Conservation (phyloP, 2,113 vertebrate genomes). For the Mastomys coucha region DNA sequence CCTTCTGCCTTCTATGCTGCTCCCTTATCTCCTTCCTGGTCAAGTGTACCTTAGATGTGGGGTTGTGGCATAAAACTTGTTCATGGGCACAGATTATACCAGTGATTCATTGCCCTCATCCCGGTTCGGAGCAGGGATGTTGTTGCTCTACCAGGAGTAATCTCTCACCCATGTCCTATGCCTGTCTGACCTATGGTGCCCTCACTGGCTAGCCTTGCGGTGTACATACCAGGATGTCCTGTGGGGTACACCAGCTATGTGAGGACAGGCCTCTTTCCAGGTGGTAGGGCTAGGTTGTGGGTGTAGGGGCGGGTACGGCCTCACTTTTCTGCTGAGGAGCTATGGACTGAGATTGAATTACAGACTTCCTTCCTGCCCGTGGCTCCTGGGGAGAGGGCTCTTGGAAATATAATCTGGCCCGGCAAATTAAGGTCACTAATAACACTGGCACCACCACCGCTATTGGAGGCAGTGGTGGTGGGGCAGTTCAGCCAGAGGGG, state of each 20-base stretch:
- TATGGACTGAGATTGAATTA: conserved; percentile 75
- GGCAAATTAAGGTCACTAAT: conserved; percentile 73
- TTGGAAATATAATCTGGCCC: conserved; percentile 73
- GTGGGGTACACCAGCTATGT: not conserved
- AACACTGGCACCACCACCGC: not conserved
- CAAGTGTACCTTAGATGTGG: not conserved
- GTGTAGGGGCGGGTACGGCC: conserved; percentile 17
- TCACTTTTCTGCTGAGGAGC: conserved; percentile 64
- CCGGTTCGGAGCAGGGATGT: conserved; percentile 2
- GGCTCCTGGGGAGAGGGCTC: conserved; percentile 76
- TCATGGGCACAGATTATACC: not conserved
- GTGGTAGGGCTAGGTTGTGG: not conserved
- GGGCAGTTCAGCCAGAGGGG: not conserved
- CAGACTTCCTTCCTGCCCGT: conserved; percentile 81
- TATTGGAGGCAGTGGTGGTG: not conserved
- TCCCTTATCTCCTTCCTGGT: not conserved
- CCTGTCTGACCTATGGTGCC: not conserved
- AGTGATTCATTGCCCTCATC: conserved; percentile 20
- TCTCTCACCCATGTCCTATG: not conserved
- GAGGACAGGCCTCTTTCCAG: not conserved
- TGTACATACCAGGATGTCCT: not conserved
- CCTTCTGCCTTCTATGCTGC: not conserved
- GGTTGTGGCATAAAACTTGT: not conserved
- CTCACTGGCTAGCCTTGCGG: not conserved
- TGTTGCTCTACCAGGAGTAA: not conserved